Evolutionary conservation across 2,113 vertebrate genomes (phyloP).

Genomic region (Protomyctophum bolini): DNA sequence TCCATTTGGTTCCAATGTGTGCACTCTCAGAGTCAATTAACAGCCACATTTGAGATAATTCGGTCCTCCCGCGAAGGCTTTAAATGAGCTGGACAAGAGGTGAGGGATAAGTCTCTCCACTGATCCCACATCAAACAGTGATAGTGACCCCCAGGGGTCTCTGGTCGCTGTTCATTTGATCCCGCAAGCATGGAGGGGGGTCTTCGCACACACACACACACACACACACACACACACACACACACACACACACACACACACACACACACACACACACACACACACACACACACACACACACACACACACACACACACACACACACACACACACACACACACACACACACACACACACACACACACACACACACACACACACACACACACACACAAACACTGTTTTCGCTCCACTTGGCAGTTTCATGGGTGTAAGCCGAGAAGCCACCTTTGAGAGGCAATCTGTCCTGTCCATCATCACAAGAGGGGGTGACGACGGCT

Average conservation of each 20-base stretch:
- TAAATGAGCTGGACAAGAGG: conserved; percentile 21
- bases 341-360: no score
- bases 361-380: no score
- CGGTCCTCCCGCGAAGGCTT: not conserved
- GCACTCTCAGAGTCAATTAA: conserved; percentile 12
- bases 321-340: no score
- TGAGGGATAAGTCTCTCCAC: conserved; percentile 35
- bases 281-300: no score
- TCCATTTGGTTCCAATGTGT: not conserved
- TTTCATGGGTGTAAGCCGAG: conserved; percentile 64
- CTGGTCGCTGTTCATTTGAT: conserved; percentile 54
- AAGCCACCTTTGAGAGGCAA: conserved; percentile 32
- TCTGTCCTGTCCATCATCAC: conserved; percentile 28
- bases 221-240: no score
- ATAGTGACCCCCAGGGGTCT: conserved; percentile 23
- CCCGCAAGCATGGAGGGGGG: conserved; percentile 11
- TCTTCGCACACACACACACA: not conserved
- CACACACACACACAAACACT: no score
- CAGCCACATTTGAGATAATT: conserved; percentile 31
- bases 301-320: no score
- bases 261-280: no score
- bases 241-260: no score
- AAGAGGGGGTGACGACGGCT: conserved; percentile 1
- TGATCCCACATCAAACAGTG: conserved; percentile 40
- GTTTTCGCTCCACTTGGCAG: conserved; percentile 30